Evolutionary conservation across 2,888 invertebrate genomes (phyloP).

Genomic region (Atethmia centrago): DNA sequence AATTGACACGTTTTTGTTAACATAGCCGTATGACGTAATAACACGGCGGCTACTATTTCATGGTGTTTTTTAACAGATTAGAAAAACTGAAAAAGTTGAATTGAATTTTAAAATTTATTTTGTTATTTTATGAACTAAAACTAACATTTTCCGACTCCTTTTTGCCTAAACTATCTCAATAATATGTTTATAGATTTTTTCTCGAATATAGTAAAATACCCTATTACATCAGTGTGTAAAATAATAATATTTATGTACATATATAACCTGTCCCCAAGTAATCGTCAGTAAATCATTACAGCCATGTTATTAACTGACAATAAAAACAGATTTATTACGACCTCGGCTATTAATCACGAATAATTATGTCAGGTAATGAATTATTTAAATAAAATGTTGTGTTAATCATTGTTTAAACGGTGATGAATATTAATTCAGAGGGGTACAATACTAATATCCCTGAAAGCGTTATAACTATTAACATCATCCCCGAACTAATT

Average conservation of each 20-base stretch:
- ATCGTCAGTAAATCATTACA: slow-evolving; percentile 46
- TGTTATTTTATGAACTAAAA: too few relatives aligned
- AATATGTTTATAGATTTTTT: too few relatives aligned
- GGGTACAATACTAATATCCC: slow-evolving; percentile 41
- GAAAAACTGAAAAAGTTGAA: too few relatives aligned
- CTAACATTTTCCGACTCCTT: too few relatives aligned
- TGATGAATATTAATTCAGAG: slow-evolving; percentile 39
- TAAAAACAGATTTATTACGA: slow-evolving; percentile 61
- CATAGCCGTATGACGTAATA: too few relatives aligned
- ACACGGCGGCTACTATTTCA: too few relatives aligned
- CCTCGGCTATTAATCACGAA: slow-evolving; percentile 54
- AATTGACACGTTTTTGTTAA: too few relatives aligned
- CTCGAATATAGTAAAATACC: too few relatives aligned
- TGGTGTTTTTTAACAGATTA: too few relatives aligned
- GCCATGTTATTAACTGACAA: slow-evolving; percentile 52
- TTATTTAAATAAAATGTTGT: slow-evolving; percentile 43
- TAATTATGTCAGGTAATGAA: slow-evolving; percentile 48
- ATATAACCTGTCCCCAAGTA: slow-evolving; percentile 33
- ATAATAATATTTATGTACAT: slow-evolving; percentile 37
- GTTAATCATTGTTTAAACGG: slow-evolving; percentile 26
- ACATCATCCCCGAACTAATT: slow-evolving; percentile 57
- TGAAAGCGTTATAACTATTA: slow-evolving; percentile 40
- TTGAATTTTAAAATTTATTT: too few relatives aligned
- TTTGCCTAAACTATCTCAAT: too few relatives aligned
- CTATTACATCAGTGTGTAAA: background rate